Evolutionary conservation across 2,113 vertebrate species (phyloP).

Genomic region (Electrona antarctica): DNA sequence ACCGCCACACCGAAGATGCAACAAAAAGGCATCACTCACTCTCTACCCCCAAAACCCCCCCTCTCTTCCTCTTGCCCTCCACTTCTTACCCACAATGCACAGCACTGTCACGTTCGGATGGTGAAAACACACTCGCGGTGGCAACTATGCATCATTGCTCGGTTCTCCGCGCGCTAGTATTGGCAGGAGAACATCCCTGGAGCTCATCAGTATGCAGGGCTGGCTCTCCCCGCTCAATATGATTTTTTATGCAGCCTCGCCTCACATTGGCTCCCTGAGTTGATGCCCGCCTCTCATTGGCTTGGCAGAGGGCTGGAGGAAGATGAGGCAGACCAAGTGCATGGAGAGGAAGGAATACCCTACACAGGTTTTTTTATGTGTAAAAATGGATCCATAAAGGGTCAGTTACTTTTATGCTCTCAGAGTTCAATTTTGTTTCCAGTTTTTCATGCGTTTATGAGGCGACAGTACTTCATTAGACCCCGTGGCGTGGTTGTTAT

Average conservation of each 20-base stretch:
- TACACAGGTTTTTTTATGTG: too few relatives aligned
- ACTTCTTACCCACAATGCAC: conserved; percentile 1
- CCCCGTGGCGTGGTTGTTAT: too few relatives aligned
- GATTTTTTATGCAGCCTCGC: conserved; percentile 64
- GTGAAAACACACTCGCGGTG: background rate
- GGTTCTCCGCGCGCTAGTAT: conserved; percentile 2
- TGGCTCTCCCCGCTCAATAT: conserved; percentile 33
- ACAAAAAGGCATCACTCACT: conserved; percentile 40
- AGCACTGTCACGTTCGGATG: conserved; percentile 26
- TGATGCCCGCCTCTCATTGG: conserved; percentile 33
- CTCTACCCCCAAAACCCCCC: conserved; percentile 57
- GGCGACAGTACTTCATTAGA: too few relatives aligned
- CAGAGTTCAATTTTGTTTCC: too few relatives aligned
- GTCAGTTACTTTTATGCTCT: too few relatives aligned
- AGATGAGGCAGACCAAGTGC: too few relatives aligned
- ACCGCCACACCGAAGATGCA: conserved; percentile 64
- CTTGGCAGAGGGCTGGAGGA: background rate
- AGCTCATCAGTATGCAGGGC: conserved; percentile 59
- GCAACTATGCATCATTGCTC: background rate
- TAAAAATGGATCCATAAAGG: too few relatives aligned
- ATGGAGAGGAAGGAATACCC: background rate
- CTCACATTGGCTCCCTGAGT: conserved; percentile 32
- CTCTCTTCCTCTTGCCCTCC: conserved; percentile 6
- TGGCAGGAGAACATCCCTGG: conserved; percentile 31
- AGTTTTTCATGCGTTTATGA: too few relatives aligned